Conservation (phyloP, 2,888 invertebrate species). For the Charanyca ferruginea region DNA sequence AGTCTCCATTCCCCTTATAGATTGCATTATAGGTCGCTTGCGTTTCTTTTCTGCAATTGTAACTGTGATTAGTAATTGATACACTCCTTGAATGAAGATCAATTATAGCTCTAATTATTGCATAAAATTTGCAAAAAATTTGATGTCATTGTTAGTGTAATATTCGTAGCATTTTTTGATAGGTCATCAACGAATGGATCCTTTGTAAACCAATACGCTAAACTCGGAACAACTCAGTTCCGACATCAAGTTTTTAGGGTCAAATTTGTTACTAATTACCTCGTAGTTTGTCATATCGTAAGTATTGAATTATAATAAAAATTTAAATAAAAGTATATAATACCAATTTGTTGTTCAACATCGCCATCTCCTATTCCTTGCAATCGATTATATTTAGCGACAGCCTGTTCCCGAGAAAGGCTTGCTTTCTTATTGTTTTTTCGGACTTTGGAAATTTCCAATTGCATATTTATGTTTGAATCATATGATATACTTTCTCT, state of each 20-base stretch:
- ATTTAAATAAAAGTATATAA: not conserved
- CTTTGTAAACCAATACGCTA: no score
- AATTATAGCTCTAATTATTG: no score
- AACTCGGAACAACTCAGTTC: no score
- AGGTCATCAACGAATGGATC: no score
- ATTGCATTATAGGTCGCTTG: not conserved
- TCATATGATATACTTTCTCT: not conserved
- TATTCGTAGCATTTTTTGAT: no score
- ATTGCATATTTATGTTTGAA: not conserved
- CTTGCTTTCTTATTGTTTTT: not conserved
- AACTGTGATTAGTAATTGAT: conserved; percentile 6
- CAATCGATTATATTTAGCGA: not conserved
- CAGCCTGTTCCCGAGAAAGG: not conserved
- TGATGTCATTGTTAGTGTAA: no score
- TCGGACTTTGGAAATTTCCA: not conserved
- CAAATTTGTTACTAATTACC: no score
- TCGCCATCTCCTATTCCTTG: conserved; percentile 32
- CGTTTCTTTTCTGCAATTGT: not conserved
- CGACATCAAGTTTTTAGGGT: no score
- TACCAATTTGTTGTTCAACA: conserved; percentile 22
- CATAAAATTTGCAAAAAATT: no score
- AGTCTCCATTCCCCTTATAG: conserved; percentile 28
- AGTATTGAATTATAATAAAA: not conserved
- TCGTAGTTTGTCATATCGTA: no score
- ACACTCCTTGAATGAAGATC: no score